phyloP scores from a whole-genome alignment of 2,113 vertebrate species.

The Fregetta grallaria region DNA sequence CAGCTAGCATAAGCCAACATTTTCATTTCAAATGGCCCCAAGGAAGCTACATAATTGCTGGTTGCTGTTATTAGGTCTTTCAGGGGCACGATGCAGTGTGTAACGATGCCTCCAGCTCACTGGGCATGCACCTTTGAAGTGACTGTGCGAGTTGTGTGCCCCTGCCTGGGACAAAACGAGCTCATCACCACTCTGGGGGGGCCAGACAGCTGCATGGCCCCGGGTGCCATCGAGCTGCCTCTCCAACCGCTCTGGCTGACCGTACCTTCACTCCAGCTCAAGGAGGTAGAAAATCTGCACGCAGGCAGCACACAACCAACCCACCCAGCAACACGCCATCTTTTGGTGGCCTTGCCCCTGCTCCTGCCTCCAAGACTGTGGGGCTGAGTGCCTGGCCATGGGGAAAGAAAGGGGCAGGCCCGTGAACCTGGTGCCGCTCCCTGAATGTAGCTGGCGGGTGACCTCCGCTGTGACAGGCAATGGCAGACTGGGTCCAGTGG shows the following conservation, averaged over 20 bases:
- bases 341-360: neutral
- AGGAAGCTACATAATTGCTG: neutral
- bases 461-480: neutral
- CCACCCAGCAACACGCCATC: neutral
- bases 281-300: neutral
- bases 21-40: neutral
- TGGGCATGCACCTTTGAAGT: neutral
- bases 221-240: neutral
- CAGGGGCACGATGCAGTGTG: neutral
- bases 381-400: neutral
- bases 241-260: neutral
- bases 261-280: neutral
- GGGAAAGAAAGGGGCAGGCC: neutral
- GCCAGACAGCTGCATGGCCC: neutral
- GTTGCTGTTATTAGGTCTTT: neutral
- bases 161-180: neutral
- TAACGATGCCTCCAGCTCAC: neutral
- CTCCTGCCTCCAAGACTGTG: neutral
- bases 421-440: neutral
- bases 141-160: neutral
- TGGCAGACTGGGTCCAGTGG: neutral
- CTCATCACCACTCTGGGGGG: neutral
- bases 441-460: neutral
- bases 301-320: neutral
- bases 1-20: neutral